Evolutionary conservation across 2,888 invertebrate genomes (phyloP).

Genomic region (Cacoxenus indagator): DNA sequence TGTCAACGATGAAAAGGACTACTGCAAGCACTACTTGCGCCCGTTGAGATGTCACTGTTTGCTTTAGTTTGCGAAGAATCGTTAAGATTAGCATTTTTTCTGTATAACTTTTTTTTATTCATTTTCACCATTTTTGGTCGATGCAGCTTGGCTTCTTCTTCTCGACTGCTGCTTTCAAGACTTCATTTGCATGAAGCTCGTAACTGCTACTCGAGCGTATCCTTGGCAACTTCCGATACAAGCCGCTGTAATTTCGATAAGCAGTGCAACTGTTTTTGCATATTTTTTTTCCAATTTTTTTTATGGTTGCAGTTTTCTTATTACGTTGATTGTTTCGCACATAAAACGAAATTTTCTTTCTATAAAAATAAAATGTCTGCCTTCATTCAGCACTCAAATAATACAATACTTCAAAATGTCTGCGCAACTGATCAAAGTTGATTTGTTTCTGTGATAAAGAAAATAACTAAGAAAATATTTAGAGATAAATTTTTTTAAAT

Average conservation of each 20-base stretch:
- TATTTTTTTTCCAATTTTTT: not conserved
- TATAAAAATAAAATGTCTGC: not conserved
- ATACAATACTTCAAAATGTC: not conserved
- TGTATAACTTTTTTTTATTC: not conserved
- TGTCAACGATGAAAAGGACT: not conserved
- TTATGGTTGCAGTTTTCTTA: not conserved
- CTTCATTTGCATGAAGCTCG: slow-evolving; percentile 59
- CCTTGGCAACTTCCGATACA: slow-evolving; percentile 48
- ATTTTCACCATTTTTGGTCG: not conserved
- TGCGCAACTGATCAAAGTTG: not conserved
- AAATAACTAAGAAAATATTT: not conserved
- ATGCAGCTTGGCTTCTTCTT: not conserved
- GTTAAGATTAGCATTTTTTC: slow-evolving; percentile 12
- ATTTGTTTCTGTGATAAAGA: not conserved
- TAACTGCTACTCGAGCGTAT: slow-evolving; percentile 58
- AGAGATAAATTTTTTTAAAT: not conserved
- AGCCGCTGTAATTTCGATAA: slow-evolving; percentile 2
- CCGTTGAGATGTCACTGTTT: not conserved
- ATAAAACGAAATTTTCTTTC: not conserved
- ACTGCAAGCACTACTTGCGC: not conserved
- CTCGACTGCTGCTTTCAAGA: slow-evolving; percentile 37
- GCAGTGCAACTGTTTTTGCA: not conserved
- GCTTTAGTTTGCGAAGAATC: not conserved
- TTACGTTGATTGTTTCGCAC: slow-evolving; percentile 9
- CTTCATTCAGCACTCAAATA: not conserved